Base-by-base conservation (phyloP, 1,140 invertebrate species). In the Phymastichus coffea region DNA sequence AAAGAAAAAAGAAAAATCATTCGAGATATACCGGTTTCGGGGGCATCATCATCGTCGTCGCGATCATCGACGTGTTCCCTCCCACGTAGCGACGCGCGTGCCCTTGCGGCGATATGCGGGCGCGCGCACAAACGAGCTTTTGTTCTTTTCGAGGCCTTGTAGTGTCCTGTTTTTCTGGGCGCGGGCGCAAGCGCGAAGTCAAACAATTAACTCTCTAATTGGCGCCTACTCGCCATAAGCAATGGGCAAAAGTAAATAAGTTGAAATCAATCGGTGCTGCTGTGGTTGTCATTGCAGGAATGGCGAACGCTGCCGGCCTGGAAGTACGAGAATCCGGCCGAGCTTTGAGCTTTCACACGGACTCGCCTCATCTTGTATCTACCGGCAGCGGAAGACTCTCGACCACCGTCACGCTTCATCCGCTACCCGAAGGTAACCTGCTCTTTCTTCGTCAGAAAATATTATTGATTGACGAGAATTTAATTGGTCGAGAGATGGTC, bases 321-420 rank as follows among this genome's bases (percentile, higher is more conserved):
- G 75, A 80, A 63, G 76, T 80, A 35, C 72, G 70, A 64, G 77
- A 79, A 61, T 70, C 77, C 65, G 86, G 86, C 43, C 80, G 84
- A 60, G 84, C 85, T 41, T 75, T 86, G 62, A 89, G 90, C 73
- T 88, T 95, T 64, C 90, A 92, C 70, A 89, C 91, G 61, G 91
- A 93, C 75, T 84, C 87, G 52, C 93, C 93, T 38, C 93, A 95
- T 81, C 83, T 95, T 74, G 92, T 95, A 68, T 94, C 91, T 73
- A 84, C 93, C 70, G 92, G 92, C 56, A 89, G 91, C 65, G 92
- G 92, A 44, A 82, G 92, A 56, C 83, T 94, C 20, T 94, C 92
- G 72, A 94, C 92, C 17, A 90, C 91, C n/a, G 89, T 95, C 65
- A 95, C 92, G 8, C 82, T 94, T 64, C 90, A 92, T 80, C 91